These are phyloP conservation scores for Hypercompe scribonia DNA, from an alignment of 2,888 invertebrate species.

Conservation along the genomic window DNA sequence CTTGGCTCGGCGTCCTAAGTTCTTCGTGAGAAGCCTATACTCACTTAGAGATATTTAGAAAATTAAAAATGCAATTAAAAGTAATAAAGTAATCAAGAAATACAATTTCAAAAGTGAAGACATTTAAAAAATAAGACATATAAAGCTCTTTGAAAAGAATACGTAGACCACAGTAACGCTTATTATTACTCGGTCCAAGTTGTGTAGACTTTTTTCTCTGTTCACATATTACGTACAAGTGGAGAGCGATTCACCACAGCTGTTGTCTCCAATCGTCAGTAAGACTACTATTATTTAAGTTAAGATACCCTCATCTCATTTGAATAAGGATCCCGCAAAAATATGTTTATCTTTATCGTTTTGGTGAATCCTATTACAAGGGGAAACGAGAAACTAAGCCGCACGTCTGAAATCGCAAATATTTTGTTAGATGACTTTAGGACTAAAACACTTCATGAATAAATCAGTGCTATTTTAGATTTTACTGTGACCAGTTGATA, in stretches of 20 bases:
- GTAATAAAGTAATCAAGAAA: no score
- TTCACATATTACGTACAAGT: conserved; percentile 30
- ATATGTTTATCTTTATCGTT: conserved; percentile 24
- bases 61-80: no score
- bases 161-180: background rate
- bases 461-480: background rate
- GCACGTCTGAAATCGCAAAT: background rate
- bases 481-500: no score
- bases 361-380: conserved; percentile 6
- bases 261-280: conserved; percentile 42
- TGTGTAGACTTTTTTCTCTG: conserved; percentile 5
- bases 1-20: no score
- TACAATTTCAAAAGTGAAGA: background rate
- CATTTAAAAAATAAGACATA: background rate
- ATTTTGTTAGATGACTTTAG: background rate
- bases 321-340: conserved; percentile 32
- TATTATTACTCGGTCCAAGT: background rate
- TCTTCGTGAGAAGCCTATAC: no score
- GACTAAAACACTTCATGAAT: background rate
- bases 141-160: background rate
- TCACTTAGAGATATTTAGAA: no score
- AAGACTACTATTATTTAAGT: conserved; percentile 35
- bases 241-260: conserved; percentile 32
- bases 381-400: background rate
- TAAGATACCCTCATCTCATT: conserved; percentile 47